These are phyloP conservation scores for Piscicola geometra DNA, from an alignment of 2,888 invertebrate genomes.

Conservation along the genomic window DNA sequence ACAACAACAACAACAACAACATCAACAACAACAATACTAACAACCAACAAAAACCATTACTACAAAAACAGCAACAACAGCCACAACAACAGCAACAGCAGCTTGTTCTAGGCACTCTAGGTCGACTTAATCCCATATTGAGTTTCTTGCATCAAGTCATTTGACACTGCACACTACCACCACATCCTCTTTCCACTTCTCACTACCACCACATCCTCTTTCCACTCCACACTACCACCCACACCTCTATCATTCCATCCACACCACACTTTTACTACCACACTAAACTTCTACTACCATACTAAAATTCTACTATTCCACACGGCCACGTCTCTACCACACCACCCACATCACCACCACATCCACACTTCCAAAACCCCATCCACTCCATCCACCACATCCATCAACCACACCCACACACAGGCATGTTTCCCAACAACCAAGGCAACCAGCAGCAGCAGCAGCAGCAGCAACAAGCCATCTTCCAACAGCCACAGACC, in stretches of 20 bases:
- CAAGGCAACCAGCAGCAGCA: conserved; percentile 10
- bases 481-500: conserved; percentile 25
- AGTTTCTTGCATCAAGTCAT: not conserved
- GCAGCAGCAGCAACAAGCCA: not conserved
- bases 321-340: no score
- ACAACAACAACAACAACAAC: conserved; percentile 26
- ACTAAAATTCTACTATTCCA: no score
- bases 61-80: conserved; percentile 15
- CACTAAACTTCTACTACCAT: no score
- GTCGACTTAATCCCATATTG: not conserved
- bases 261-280: no score
- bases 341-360: no score
- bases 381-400: not conserved
- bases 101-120: conserved; percentile 14
- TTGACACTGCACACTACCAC: no score
- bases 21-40: conserved; percentile 20
- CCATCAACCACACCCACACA: not conserved
- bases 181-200: no score
- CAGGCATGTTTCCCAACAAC: conserved; percentile 9
- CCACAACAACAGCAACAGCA: conserved; percentile 20
- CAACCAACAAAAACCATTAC: conserved; percentile 8
- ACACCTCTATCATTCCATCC: no score
- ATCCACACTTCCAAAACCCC: no score
- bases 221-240: no score
- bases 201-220: no score